Base-by-base conservation (phyloP, 2,888 invertebrate species). In the Hemaris fuciformis region DNA sequence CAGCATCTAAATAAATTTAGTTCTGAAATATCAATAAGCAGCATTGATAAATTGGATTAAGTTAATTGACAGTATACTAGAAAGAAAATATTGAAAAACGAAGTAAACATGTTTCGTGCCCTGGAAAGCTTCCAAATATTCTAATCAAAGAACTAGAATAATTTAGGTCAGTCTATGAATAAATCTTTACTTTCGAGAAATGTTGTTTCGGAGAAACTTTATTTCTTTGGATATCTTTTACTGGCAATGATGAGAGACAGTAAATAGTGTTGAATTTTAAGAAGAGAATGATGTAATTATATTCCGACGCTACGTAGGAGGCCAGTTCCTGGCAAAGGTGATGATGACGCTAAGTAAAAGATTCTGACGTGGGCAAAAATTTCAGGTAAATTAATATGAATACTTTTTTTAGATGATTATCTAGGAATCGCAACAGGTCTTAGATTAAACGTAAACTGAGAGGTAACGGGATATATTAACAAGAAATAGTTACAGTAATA, bases 51-150 rank as follows among this genome's bases (percentile, higher is more conserved):
- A 53, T 18, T 1, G 18, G 6, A 31, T 53, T 53, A 31, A n/a
- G 27, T 2, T 10, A 43, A 23, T 48, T 48, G 23, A 25, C 6
- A 48, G 23, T 23, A 13, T 7, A 43, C 20, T 18, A 43, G 43
- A 43, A 43, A 8, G 10, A 43, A 48, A 7, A 45, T 20, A 43
- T 18, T 45, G n/a, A 48, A 25, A 25, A 61, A 61, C 59, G n/a
- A 45, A 25, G 34, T 57, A 59, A 59, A 15, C 18, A 61, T 31
- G 43, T 57, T 27, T 60, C 38, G 6, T 31, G 63, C 53, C 25
- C 60, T 66, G 63, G 63, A 66, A 57, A 48, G 58, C 46, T 23
- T 63, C 65, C 65, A 66, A 38, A 66, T 57, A 65, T 43, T 46
- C 46, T 46, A 65, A 31, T 59, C 57, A 64, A 65, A 60, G 23